Conservation (phyloP, 2,797 vertebrate species). For the Psittacula echo region DNA sequence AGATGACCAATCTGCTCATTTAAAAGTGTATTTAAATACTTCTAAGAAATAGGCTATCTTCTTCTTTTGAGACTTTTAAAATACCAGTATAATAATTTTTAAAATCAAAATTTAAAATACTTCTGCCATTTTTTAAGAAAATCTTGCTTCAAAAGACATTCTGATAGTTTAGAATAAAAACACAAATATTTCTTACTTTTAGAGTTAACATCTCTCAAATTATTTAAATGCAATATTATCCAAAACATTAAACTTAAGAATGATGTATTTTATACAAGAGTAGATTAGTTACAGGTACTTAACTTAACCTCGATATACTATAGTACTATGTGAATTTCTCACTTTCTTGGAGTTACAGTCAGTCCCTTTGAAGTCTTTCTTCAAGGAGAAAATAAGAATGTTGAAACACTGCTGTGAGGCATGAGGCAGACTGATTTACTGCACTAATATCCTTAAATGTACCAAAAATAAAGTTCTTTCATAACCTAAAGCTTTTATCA, state of each 20-base stretch:
- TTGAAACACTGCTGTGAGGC: neutral
- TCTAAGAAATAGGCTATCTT: neutral
- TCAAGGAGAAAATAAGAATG: conserved; percentile 26
- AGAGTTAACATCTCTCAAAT: neutral
- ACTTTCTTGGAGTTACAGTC: neutral
- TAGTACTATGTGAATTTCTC: neutral
- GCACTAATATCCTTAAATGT: neutral
- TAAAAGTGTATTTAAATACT: neutral
- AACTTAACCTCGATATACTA: neutral
- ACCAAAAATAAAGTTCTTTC: conserved; percentile 18
- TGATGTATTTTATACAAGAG: neutral
- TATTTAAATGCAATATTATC: neutral
- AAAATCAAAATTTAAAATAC: neutral
- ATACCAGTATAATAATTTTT: neutral
- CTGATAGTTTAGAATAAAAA: neutral
- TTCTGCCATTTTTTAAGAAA: neutral
- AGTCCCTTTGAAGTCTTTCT: conserved; percentile 16
- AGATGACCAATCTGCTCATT: neutral
- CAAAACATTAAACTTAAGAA: conserved; percentile 8
- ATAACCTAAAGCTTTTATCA: neutral
- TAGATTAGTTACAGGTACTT: neutral
- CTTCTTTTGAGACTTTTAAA: neutral
- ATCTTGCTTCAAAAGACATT: neutral
- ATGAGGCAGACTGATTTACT: neutral
- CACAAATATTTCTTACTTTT: neutral